Evolutionary conservation across 53 echinoderm and acorn worm species (phyloP).

Genomic region (Hippasteria phrygiana): DNA sequence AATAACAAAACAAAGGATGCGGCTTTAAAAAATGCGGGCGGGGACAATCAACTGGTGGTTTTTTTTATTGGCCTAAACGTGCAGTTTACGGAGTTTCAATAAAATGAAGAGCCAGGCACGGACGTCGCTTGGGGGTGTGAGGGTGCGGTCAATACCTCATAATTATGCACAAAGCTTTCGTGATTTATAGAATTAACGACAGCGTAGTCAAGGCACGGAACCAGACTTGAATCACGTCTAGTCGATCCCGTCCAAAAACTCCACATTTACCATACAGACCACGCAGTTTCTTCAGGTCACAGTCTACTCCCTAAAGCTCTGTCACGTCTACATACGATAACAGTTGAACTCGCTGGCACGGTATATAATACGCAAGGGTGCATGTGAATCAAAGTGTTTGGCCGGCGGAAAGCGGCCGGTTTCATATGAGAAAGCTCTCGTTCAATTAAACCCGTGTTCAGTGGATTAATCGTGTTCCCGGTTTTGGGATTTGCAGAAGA

Average conservation of each 20-base stretch:
- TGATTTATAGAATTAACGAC: too few species aligned
- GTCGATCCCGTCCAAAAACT: neutral
- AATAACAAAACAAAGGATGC: too few species aligned
- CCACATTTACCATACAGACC: neutral
- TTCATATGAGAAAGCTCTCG: neutral
- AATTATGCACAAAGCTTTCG: too few species aligned
- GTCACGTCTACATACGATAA: conserved; percentile 11
- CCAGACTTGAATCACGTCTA: neutral
- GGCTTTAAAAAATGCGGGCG: too few species aligned
- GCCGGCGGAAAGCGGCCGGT: neutral
- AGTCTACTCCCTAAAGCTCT: neutral
- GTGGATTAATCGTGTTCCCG: neutral
- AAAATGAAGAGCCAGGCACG: too few species aligned
- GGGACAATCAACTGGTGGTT: too few species aligned
- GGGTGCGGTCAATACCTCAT: too few species aligned
- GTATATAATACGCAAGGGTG: too few species aligned
- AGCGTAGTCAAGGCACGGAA: neutral
- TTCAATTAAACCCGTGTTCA: neutral
- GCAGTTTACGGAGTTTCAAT: too few species aligned
- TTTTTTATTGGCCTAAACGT: too few species aligned
- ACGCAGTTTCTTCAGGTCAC: too few species aligned
- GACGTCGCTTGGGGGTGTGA: too few species aligned
- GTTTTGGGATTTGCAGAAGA: neutral
- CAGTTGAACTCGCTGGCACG: neutral
- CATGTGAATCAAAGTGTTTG: neutral